Evolutionary conservation across 1,140 invertebrate genomes (phyloP).

Genomic region (Cryptotermes secundus): DNA sequence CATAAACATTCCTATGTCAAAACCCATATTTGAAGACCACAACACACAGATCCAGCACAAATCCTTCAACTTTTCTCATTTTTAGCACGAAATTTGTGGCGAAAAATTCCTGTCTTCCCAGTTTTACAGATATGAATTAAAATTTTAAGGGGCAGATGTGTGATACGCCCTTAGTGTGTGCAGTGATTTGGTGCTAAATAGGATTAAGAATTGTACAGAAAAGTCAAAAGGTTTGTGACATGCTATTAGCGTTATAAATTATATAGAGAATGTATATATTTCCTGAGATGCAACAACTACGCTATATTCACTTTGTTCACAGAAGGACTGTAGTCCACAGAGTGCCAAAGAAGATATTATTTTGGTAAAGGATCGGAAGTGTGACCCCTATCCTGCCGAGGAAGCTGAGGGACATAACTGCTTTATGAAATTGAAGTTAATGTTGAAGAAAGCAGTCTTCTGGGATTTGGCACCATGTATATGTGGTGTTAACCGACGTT

Average conservation of each 20-base stretch:
- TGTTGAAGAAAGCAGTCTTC: no score
- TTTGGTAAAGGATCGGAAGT: neutral
- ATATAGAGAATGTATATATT: neutral
- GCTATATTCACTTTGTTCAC: neutral
- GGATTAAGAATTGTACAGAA: no score
- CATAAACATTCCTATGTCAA: neutral
- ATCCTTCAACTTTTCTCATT: no score
- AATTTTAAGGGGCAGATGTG: neutral
- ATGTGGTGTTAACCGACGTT: no score
- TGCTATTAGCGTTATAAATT: neutral
- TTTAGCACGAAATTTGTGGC: neutral
- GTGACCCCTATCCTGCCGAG: no score
- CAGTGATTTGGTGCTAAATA: constrained; percentile 15
- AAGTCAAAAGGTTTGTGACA: no score
- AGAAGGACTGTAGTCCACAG: neutral
- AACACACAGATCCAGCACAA: no score
- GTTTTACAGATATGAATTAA: neutral
- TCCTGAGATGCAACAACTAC: neutral
- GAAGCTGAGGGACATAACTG: neutral
- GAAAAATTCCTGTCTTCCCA: neutral
- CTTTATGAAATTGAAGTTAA: no score
- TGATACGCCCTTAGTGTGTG: neutral
- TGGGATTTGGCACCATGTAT: no score
- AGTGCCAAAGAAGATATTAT: neutral
- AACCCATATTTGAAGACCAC: no score